A percentile compares a stretch with the other conserved stretches of the same genome.
Evolutionary conservation across 2,113 vertebrate genomes (phyloP).

Genomic region (Meriones unguiculatus): DNA sequence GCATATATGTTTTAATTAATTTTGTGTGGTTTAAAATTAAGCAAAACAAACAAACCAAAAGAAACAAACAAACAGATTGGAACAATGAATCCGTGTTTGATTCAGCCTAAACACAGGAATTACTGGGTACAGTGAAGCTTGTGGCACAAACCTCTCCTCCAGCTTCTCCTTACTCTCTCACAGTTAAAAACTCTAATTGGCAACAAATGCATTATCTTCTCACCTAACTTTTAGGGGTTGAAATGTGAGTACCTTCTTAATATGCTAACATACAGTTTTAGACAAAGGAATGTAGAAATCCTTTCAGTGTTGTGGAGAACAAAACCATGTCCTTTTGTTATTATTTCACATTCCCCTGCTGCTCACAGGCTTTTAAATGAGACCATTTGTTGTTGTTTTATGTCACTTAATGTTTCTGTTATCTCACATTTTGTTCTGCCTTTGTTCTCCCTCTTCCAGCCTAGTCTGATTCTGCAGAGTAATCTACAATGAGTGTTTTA

Average conservation of each 20-base stretch:
- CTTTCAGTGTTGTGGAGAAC: conserved; percentile 14
- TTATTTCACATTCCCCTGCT: conserved; percentile 27
- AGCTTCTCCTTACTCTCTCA: not conserved
- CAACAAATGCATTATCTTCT: not conserved
- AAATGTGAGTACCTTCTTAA: conserved; percentile 38
- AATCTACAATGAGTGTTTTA: conserved; percentile 49
- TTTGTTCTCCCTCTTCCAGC: conserved; percentile 59
- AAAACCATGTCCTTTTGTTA: not conserved
- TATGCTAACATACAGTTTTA: not conserved
- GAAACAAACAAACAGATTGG: not conserved
- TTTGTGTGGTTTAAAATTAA: conserved; percentile 36
- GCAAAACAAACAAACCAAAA: not conserved
- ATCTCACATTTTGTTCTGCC: conserved; percentile 16
- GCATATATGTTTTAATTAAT: not conserved
- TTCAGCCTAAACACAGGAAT: not conserved
- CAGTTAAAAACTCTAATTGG: not conserved
- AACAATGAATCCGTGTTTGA: not conserved
- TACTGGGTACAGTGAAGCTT: not conserved
- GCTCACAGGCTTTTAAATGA: conserved; percentile 62
- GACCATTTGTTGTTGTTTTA: conserved; percentile 68
- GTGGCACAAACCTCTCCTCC: too few relatives aligned
- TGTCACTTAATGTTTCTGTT: conserved; percentile 67
- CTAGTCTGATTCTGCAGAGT: conserved; percentile 28
- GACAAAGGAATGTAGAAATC: not conserved
- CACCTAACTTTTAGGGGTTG: not conserved